phyloP scores from a whole-genome alignment of 2,888 invertebrate genomes.

The Serripes groenlandicus region DNA sequence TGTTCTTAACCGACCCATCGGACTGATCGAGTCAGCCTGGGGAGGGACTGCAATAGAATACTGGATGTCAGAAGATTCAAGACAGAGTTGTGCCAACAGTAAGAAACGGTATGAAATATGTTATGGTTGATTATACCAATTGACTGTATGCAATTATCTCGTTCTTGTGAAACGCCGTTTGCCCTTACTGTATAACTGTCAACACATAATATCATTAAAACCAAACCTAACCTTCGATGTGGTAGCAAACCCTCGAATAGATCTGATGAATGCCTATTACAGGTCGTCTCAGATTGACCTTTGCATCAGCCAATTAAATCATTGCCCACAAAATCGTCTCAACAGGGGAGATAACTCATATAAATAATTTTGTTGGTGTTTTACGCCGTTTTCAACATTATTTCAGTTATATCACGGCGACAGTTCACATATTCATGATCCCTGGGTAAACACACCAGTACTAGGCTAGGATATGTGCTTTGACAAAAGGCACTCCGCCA shows the following conservation, averaged over 20 bases:
- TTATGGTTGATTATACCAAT: background rate
- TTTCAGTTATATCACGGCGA: too few relatives aligned
- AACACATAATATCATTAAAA: background rate
- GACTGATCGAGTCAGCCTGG: conserved; percentile 49
- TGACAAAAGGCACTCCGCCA: too few relatives aligned
- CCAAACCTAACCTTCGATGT: background rate
- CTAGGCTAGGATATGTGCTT: too few relatives aligned
- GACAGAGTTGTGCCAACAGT: conserved; percentile 10
- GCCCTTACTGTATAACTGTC: background rate
- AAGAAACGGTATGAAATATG: background rate
- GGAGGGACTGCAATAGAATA: conserved; percentile 55
- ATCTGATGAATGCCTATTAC: background rate
- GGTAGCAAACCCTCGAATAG: too few relatives aligned
- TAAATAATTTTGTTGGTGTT: too few relatives aligned
- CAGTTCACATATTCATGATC: too few relatives aligned
- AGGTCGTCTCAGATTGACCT: background rate
- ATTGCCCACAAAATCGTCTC: too few relatives aligned
- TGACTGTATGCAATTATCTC: background rate
- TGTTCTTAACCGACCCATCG: conserved; percentile 53
- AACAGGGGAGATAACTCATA: too few relatives aligned
- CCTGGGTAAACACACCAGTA: too few relatives aligned
- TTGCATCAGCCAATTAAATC: background rate
- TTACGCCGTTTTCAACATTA: too few relatives aligned
- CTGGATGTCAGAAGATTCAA: conserved; percentile 54
- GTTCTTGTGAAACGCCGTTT: background rate